Evolutionary conservation across 2,888 invertebrate species (phyloP), one percentile per base, ranked within the genome.

Genomic region (Pseudococcus jackbeardsleyi): DNA sequence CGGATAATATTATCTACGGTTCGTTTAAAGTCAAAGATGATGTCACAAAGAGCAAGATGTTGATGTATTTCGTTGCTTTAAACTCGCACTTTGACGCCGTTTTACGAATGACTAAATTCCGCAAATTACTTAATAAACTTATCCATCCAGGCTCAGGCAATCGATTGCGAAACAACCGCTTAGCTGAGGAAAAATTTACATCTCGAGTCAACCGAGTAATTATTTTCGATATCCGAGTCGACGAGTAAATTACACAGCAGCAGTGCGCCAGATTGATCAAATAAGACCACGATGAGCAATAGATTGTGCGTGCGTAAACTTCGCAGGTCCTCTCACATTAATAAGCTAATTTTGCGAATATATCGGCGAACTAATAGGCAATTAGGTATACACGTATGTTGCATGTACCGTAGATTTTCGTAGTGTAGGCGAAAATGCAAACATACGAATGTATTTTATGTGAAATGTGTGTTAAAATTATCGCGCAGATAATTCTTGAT

Each of bases 1-100:
- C 77, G 64, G 46, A 26, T 19, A 26, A 54, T 87, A 79, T 87
- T 87, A 79, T 50, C 87, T 77, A 87, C 87, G 79, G 87, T 79
- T 87, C 87, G 87, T 87, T 87, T 87, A 87, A 77, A 79, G 87
- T 72, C 87, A 87, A 87, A 87, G 79, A 79, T 87, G 87, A 79
- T 87, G 87, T 87, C 87, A 87, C 87, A 87, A 87, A 87, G 77
- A 82, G 87, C 79, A 77, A 87, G 77, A 87, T 87, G 87, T 87
- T 87, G 87, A 87, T 87, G 87, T 79, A 87, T 87, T 77, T 87
- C 12, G 64, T 54, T 59, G 48, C 26, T 33, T 33, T 33, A 33
- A 33, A 33, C 26, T 33, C 26, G 26, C 26, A 33, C 50, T 85
- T 85, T 85, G 85, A 85, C 59, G 85, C 85, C 59, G 39, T 85